phyloP scores from a whole-genome alignment of 1,140 invertebrate species.

The Pissodes strobi region DNA sequence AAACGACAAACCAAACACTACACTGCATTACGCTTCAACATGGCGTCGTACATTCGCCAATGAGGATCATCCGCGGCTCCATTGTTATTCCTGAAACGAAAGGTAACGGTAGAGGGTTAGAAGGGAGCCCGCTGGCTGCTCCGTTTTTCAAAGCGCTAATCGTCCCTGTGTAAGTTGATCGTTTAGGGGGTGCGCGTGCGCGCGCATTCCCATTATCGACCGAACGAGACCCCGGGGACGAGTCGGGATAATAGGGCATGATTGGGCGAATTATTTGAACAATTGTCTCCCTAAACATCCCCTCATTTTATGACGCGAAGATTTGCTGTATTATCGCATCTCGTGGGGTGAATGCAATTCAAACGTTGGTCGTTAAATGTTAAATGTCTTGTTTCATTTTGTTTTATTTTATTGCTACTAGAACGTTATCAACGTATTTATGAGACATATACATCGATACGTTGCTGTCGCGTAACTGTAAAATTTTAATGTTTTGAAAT shows the following conservation, averaged over 20 bases:
- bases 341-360: slow-evolving; percentile 5
- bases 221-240: slow-evolving; percentile 7
- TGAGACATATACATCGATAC: no score
- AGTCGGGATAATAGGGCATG: slow-evolving; percentile 23
- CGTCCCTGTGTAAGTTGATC: slow-evolving; percentile 4
- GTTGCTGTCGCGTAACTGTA: no score
- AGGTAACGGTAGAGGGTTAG: neutral
- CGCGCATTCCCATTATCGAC: slow-evolving; percentile 19
- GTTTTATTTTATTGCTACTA: neutral
- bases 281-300: slow-evolving; percentile 29
- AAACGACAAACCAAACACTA: slow-evolving; percentile 17
- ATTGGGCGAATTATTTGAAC: slow-evolving; percentile 31
- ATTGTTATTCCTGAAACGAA: neutral
- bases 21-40: slow-evolving; percentile 17
- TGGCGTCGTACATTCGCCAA: slow-evolving; percentile 22
- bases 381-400: slow-evolving; percentile 4
- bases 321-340: slow-evolving; percentile 20
- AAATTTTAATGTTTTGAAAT: no score
- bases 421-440: no score
- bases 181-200: neutral
- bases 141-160: neutral
- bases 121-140: neutral
- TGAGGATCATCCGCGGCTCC: slow-evolving; percentile 16
- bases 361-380: neutral
- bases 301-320: slow-evolving; percentile 20